Percentiles rank a stretch among this genome's conserved stretches.
These are phyloP conservation scores for Ladona fulva DNA, from an alignment of 1,140 invertebrate species.

Conservation along the genomic window DNA sequence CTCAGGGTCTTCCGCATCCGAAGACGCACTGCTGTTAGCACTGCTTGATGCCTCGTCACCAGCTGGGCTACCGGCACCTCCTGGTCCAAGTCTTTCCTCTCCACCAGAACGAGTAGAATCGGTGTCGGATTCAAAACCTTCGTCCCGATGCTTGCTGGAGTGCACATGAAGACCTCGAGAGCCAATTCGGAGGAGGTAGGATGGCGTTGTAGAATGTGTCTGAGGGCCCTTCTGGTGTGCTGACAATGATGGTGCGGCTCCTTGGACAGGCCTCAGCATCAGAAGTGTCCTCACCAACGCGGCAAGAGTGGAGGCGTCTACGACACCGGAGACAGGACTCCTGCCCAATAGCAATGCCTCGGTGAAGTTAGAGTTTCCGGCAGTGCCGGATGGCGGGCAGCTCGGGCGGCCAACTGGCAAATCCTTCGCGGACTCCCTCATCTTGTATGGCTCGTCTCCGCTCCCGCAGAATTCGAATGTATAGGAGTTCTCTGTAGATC, in stretches of 20 bases:
- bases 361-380: neutral
- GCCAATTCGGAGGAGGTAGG: slow-evolving; percentile 21
- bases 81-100: neutral
- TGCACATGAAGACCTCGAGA: slow-evolving; percentile 19
- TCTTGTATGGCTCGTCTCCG: too few species aligned
- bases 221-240: neutral
- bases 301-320: slow-evolving; percentile 24
- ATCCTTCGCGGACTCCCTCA: too few species aligned
- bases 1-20: slow-evolving; percentile 27
- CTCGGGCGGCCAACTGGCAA: too few species aligned
- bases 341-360: slow-evolving; percentile 26
- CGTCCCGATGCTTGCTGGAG: slow-evolving; percentile 24
- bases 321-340: slow-evolving; percentile 22
- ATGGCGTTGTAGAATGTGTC: neutral
- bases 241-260: neutral
- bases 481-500: too few species aligned
- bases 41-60: slow-evolving; percentile 31
- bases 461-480: too few species aligned
- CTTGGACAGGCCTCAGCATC: neutral
- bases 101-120: slow-evolving; percentile 22
- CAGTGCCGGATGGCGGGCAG: too few species aligned
- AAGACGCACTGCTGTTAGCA: slow-evolving; percentile 33
- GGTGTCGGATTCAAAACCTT: slow-evolving; percentile 37
- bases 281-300: slow-evolving; percentile 20
- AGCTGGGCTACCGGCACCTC: neutral